These are phyloP conservation scores for Drosophila histrio DNA, from an alignment of 2,888 invertebrate genomes.

Conservation along the genomic window DNA sequence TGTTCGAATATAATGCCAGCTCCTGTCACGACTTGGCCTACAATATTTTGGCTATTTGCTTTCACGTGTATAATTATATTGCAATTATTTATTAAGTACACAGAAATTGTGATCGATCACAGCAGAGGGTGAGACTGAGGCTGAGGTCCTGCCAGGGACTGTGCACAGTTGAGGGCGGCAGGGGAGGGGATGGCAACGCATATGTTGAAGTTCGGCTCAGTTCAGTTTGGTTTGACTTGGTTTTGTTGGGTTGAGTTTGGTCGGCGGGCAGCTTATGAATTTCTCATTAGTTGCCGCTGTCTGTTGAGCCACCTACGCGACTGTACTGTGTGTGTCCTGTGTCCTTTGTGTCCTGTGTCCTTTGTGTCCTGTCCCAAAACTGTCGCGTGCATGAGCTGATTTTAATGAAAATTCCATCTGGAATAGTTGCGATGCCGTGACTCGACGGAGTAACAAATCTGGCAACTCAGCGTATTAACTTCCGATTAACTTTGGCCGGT, in stretches of 20 bases:
- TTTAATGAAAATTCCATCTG: conserved; percentile 80
- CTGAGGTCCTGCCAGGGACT: neutral
- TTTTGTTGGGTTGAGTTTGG: conserved; percentile 2
- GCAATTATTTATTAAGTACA: conserved; percentile 81
- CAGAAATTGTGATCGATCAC: conserved; percentile 76
- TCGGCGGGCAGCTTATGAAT: conserved; percentile 70
- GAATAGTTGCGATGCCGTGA: conserved; percentile 68
- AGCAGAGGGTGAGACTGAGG: conserved; percentile 6
- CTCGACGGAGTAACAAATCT: conserved; percentile 62
- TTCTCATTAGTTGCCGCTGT: conserved; percentile 70
- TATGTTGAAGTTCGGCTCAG: conserved; percentile 36
- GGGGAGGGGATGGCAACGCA: conserved; percentile 32
- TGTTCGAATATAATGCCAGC: conserved; percentile 55
- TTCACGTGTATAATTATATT: conserved; percentile 76
- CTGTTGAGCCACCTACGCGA: conserved; percentile 54
- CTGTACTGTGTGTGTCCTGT: conserved; percentile 3
- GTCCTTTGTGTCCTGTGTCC: neutral
- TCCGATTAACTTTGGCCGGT: conserved; percentile 83
- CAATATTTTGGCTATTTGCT: conserved; percentile 64
- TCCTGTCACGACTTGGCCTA: conserved; percentile 42
- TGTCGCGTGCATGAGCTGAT: conserved; percentile 75
- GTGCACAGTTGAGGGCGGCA: neutral
- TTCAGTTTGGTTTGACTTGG: conserved; percentile 11
- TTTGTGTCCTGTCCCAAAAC: conserved; percentile 43
- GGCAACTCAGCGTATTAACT: conserved; percentile 83